Base-by-base conservation (phyloP, 2,113 vertebrate genomes). In the Stegastes partitus region DNA sequence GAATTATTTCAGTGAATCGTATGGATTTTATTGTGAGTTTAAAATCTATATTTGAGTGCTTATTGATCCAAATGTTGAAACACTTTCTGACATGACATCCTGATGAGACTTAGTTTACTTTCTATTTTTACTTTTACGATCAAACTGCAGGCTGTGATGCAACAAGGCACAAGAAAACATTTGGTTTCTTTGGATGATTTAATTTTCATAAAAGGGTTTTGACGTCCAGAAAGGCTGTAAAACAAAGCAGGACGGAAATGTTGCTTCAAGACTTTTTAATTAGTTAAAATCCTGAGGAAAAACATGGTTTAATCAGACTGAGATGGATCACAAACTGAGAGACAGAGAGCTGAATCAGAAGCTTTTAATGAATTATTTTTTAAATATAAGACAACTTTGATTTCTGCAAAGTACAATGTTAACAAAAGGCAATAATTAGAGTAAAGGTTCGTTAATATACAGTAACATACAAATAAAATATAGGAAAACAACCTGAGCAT, bases 231-330 rank as follows among this genome's bases (percentile, higher is more conserved):
- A 56, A 26, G 1, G 19, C 2, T 25, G 2, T 15, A 11, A 74
- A 64, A 66, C 9, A 59, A 65, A 61, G 45, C 10, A 9, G 14
- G 3, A 11, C 2, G 56, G 28, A 45, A 22, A 42, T 79, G 50
- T 54, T 49, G 31, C 11, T 22, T 45, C 6, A 45, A 15, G 22
- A 54, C 39, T 66, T 66, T 59, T 1, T 68, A 67, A 59, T 59
- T 45, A 54, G 59, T 39, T 69, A 28, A 22, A 81, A 71, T 73
- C 15, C 34, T 54, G 23, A 47, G 31, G 54, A 3, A 26, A 45
- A 49, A 68, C 4, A 63, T n/a, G 7, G 25, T 77, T 85, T 63
- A 69, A 63, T 83, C 82, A 58, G 39, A 64, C 44, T 55, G 23
- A 45, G 44, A 69, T 7, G 80, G 69, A 76, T 72, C 56, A 69